A percentile compares a stretch with the other conserved stretches of the same genome.
These are phyloP conservation scores for Pteruthius melanotis DNA, from an alignment of 2,113 vertebrate species.

Conservation along the genomic window DNA sequence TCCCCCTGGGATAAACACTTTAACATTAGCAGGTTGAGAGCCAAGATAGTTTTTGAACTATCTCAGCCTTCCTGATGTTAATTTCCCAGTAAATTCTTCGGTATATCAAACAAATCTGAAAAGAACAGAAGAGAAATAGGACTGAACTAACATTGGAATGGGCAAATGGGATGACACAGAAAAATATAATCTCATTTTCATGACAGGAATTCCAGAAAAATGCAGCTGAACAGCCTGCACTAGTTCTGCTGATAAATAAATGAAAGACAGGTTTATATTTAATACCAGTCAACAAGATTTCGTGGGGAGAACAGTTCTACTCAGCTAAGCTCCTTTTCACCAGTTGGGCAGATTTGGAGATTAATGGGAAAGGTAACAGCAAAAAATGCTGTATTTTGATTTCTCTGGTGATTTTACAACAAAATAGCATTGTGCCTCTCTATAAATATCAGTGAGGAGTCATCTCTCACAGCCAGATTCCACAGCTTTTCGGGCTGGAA, in stretches of 20 bases:
- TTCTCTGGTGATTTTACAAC: background rate
- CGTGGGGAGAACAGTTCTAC: background rate
- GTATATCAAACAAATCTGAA: background rate
- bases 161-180: background rate
- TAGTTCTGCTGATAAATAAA: background rate
- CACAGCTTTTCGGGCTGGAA: background rate
- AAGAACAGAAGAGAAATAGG: background rate
- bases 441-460: constrained; percentile 3
- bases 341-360: background rate
- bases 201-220: background rate
- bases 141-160: background rate
- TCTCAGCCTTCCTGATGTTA: background rate
- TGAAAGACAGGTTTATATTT: background rate
- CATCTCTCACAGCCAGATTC: background rate
- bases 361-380: background rate
- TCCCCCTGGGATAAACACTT: background rate
- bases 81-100: background rate
- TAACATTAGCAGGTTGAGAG: background rate
- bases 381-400: background rate
- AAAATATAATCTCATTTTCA: background rate
- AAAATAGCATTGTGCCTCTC: background rate
- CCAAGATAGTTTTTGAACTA: background rate
- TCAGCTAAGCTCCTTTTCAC: background rate
- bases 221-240: background rate
- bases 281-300: background rate